Conservation (phyloP, 2,113 vertebrate genomes). For the Gopherus flavomarginatus region DNA sequence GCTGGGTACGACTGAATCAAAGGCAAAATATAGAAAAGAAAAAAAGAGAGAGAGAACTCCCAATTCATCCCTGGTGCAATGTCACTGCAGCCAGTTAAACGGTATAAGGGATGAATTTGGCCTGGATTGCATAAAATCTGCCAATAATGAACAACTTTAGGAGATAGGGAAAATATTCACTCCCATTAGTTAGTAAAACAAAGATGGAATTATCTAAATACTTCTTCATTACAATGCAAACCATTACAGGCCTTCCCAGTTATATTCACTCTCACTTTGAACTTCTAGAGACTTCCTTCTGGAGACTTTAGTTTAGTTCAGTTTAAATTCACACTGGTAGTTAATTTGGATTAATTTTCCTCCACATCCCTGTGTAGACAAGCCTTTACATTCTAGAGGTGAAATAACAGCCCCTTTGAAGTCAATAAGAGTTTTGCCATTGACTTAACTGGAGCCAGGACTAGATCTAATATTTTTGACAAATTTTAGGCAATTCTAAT, state of each 20-base stretch:
- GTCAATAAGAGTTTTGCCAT: background rate
- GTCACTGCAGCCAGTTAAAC: background rate
- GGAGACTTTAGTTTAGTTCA: background rate
- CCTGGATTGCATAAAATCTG: background rate
- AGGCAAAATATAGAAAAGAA: background rate
- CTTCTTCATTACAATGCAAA: fast-evolving
- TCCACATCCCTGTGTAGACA: background rate
- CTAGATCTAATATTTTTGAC: background rate
- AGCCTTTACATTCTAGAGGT: background rate
- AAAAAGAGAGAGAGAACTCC: background rate
- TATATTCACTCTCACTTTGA: fast-evolving
- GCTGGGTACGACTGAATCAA: fast-evolving
- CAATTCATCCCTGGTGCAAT: background rate
- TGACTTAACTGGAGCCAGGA: background rate
- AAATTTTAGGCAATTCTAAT: background rate
- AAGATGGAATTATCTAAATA: background rate
- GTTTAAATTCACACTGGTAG: no score
- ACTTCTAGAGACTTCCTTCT: background rate
- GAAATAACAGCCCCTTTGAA: background rate
- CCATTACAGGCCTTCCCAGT: background rate
- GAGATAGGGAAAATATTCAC: background rate
- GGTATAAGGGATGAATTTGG: background rate
- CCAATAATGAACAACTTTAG: background rate
- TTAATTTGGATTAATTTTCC: background rate
- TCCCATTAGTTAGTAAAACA: background rate